These are phyloP conservation scores for Drosophila neotestacea DNA, from an alignment of 2,888 invertebrate species.

Conservation along the genomic window DNA sequence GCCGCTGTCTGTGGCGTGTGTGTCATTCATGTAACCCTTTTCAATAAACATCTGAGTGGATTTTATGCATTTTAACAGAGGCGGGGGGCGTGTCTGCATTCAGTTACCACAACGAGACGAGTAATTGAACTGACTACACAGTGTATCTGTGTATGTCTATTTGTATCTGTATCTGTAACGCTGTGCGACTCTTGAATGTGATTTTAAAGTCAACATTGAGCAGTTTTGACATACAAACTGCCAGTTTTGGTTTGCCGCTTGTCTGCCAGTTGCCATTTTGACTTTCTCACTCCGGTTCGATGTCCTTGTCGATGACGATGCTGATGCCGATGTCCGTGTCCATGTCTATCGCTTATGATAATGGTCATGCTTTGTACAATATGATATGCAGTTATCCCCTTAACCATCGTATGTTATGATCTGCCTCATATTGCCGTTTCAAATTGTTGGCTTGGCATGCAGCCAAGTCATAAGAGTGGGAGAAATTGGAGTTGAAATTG, in stretches of 20 bases:
- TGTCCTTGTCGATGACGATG: slow-evolving; percentile 11
- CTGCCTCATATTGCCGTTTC: slow-evolving; percentile 58
- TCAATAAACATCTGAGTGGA: slow-evolving; percentile 61
- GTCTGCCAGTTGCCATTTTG: slow-evolving; percentile 53
- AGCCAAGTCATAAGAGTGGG: background rate
- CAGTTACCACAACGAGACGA: slow-evolving; percentile 53
- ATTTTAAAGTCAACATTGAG: slow-evolving; percentile 75
- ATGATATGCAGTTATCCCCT: slow-evolving; percentile 30
- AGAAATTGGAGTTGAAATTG: background rate
- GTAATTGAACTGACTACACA: slow-evolving; percentile 67
- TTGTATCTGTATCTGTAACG: background rate
- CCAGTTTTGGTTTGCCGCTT: slow-evolving; percentile 73
- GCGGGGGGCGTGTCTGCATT: slow-evolving; percentile 32
- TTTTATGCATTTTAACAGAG: slow-evolving; percentile 14
- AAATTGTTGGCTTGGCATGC: slow-evolving; percentile 45
- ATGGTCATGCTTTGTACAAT: slow-evolving; percentile 47
- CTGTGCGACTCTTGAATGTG: slow-evolving; percentile 60
- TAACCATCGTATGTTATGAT: slow-evolving; percentile 36
- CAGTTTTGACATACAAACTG: slow-evolving; percentile 69
- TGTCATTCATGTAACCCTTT: slow-evolving; percentile 73
- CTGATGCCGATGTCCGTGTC: slow-evolving; percentile 9
- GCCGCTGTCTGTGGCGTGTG: slow-evolving; percentile 64
- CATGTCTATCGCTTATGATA: slow-evolving; percentile 32
- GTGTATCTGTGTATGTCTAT: slow-evolving; percentile 21
- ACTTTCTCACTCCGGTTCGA: slow-evolving; percentile 2